Conservation (phyloP, 1,140 invertebrate species). For the Babylonia areolata region DNA sequence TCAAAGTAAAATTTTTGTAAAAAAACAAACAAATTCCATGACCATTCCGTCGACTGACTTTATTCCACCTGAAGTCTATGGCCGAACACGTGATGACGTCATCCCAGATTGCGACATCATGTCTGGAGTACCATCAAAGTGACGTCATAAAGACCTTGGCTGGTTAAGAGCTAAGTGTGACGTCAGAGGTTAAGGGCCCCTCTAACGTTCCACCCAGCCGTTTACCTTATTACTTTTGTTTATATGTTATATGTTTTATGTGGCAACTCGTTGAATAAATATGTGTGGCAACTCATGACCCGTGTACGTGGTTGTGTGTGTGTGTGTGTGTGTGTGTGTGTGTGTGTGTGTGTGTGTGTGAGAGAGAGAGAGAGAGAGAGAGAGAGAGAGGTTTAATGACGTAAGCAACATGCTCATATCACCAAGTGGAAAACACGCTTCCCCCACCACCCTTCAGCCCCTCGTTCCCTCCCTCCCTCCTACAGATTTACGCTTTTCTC, state of each 20-base stretch:
- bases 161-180: neutral
- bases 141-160: neutral
- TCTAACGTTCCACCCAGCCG: neutral
- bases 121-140: neutral
- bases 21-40: neutral
- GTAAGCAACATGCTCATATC: too few relatives aligned
- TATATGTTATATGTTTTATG: neutral
- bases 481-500: too few relatives aligned
- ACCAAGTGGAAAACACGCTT: too few relatives aligned
- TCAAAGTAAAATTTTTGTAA: too few relatives aligned
- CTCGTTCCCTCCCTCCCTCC: neutral
- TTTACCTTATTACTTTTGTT: neutral
- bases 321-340: neutral
- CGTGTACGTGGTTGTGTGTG: too few relatives aligned
- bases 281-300: neutral
- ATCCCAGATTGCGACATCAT: neutral
- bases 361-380: neutral
- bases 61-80: neutral
- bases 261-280: constrained; percentile 6
- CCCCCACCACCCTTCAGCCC: too few relatives aligned
- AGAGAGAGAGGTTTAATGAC: neutral
- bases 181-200: constrained; percentile 1
- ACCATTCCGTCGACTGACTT: neutral
- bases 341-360: neutral
- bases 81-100: neutral